phyloP scores from a whole-genome alignment of 1,140 invertebrate species.

The Trinorchestia longiramus region DNA sequence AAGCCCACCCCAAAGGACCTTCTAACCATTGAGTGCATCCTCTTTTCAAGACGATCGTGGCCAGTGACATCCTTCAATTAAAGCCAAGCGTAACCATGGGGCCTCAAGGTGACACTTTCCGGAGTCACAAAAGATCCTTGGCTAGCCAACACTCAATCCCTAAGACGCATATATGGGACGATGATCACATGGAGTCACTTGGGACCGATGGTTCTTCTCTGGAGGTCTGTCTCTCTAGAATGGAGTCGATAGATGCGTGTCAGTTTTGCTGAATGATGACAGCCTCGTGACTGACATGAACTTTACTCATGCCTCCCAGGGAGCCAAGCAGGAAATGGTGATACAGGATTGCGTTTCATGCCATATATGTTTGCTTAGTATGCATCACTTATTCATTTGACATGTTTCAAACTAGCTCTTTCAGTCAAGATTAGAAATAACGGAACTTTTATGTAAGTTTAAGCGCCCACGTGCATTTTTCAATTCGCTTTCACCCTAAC shows the following conservation, averaged over 20 bases:
- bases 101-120: background rate
- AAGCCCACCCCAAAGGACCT: background rate
- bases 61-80: slow-evolving; percentile 33
- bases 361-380: background rate
- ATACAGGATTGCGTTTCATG: background rate
- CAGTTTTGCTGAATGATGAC: background rate
- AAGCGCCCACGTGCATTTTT: background rate
- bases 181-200: slow-evolving; percentile 13
- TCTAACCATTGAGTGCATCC: background rate
- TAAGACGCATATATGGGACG: slow-evolving; percentile 23
- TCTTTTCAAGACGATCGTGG: slow-evolving; percentile 8
- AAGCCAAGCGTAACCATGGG: background rate
- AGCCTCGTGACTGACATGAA: background rate
- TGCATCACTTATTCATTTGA: background rate
- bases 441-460: background rate
- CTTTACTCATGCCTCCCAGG: background rate
- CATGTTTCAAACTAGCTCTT: background rate
- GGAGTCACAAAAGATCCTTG: slow-evolving; percentile 8
- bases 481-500: background rate
- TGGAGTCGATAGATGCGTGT: background rate
- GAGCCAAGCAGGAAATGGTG: background rate
- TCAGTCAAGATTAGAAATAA: background rate
- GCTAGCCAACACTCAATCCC: background rate
- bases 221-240: background rate
- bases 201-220: background rate